Evolutionary conservation across 2,113 vertebrate genomes (phyloP), one percentile per base, ranked within the genome.

Genomic region (Emberiza fucata): DNA sequence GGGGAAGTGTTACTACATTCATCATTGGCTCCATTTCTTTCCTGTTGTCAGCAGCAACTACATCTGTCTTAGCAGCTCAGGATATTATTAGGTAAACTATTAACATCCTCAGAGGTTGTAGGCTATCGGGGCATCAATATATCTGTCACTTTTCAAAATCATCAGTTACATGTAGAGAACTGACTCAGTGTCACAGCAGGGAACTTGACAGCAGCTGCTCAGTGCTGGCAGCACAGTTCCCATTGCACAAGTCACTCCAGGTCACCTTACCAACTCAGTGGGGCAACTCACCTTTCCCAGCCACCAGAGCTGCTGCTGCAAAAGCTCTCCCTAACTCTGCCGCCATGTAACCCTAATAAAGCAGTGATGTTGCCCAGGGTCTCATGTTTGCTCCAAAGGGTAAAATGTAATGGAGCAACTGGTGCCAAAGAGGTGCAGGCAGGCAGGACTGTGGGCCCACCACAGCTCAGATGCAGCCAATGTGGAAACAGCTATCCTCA

Each of bases 71-170:
- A 88, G 47, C 54, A 90, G 27, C 71, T 95, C 88, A 40, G 54
- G 51, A 77, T 91, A 93, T 95, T 96, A 92, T 96, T 95, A 92
- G 88, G 78, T 90, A 95, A 97, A 96, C 79, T 86, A 83, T 63
- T 31, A 92, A 92, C 81, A 75, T 47, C 71, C 79, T 92, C 64
- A 59, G 79, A 94, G 85, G 51, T 57, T 65, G 50, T 76, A 92
- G 89, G 45, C 50, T 96, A 88, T 81, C 17, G 6, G 79, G 79
- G 44, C 64, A 86, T 78, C 93, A 91, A 93, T 96, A 91, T 83
- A 91, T 66, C 87, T 96, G 94, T 95, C 95, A 93, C 71, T 88
- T 96, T 93, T 94, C 81, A 77, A 88, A 93, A 75, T 64, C 75
- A 86, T 96, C 92, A 80, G 78, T 88, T 90, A 66, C 51, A 40